phyloP scores from a whole-genome alignment of 2,888 invertebrate genomes.

The Odontothrips loti region DNA sequence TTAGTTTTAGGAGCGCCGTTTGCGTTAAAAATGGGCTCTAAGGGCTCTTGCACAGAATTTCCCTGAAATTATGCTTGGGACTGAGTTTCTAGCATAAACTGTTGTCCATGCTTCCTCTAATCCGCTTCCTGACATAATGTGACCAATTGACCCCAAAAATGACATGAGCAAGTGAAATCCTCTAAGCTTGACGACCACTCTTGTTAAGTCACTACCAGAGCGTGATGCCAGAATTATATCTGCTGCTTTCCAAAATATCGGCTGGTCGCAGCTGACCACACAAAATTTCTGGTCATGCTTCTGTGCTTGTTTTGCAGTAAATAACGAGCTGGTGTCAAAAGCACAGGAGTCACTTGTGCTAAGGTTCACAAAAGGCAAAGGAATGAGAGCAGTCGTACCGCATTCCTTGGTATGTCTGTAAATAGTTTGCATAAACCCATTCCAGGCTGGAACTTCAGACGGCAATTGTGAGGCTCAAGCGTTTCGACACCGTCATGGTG shows the following conservation, averaged over 20 bases:
- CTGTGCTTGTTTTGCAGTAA: slow-evolving; percentile 36
- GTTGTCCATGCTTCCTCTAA: slow-evolving; percentile 40
- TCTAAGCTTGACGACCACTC: slow-evolving; percentile 39
- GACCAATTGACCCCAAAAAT: slow-evolving; percentile 42
- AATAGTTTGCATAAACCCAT: slow-evolving; percentile 30
- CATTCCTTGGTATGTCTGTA: not conserved
- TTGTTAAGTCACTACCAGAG: slow-evolving; percentile 7
- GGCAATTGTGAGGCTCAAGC: too few relatives aligned
- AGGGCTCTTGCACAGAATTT: slow-evolving; percentile 42
- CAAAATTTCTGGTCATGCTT: slow-evolving; percentile 38
- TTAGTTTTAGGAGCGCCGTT: slow-evolving; percentile 32
- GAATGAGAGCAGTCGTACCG: not conserved
- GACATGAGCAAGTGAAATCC: slow-evolving; percentile 43
- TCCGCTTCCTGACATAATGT: slow-evolving; percentile 44
- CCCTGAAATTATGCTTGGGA: slow-evolving; percentile 42
- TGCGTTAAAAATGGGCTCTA: slow-evolving; percentile 41
- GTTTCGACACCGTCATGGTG: too few relatives aligned
- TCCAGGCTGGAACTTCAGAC: slow-evolving; percentile 40
- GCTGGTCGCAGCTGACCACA: slow-evolving; percentile 41
- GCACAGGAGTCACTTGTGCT: slow-evolving; percentile 37
- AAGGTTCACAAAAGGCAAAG: slow-evolving; percentile 37
- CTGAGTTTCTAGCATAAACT: slow-evolving; percentile 42
- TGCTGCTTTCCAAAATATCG: slow-evolving; percentile 40
- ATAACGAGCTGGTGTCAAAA: slow-evolving; percentile 35
- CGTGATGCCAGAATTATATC: slow-evolving; percentile 39